Base-by-base conservation (phyloP, 2,888 invertebrate species). In the Arrhopalites spinosus region DNA sequence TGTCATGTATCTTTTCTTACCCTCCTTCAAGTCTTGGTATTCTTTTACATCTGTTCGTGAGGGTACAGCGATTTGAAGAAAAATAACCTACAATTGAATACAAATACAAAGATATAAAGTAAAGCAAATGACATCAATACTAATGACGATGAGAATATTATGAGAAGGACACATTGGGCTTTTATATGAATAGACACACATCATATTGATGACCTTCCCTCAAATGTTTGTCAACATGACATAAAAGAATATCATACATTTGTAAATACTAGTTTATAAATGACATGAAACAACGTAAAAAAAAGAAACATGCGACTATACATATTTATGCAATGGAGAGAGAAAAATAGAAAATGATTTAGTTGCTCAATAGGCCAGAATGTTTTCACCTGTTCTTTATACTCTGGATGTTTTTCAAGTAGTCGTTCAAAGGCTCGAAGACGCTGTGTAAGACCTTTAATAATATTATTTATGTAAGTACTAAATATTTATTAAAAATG, bases 11-110 rank as follows among this genome's bases (percentile, higher is more conserved):
- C n/a, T n/a, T n/a, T n/a, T n/a, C n/a, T n/a, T n/a, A n/a, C n/a
- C 94, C 83, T 95, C 92, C 84, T 95, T 95, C 75, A 95, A 86
- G 80, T 95, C 94, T 83, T 93, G 92, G 83, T 95, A 95, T 84
- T 95, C 95, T 83, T 92, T 92, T 0, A 95, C 95, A 83, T 95
- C 95, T 0, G 94, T 95, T 83, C 95, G 88, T 0, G 95, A 95
- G 0, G 95, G 95, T 20, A 95, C 95, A 1, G 94, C 90, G 74
- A 74, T 74, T 68, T 74, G 74, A 2, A 74, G 68, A 45, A 74
- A 74, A 30, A 68, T 74, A n/a, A 74, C 74, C 74, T 74, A 29
- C 2, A 50, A 20, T 17, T 53, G 59, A 66, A 20, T 8, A 66
- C 8, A 63, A 27, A 29, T 3, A 17, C 63, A 63, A 63, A 20